Conservation (phyloP, 1,140 invertebrate genomes). For the Rhopalosiphum padi region DNA sequence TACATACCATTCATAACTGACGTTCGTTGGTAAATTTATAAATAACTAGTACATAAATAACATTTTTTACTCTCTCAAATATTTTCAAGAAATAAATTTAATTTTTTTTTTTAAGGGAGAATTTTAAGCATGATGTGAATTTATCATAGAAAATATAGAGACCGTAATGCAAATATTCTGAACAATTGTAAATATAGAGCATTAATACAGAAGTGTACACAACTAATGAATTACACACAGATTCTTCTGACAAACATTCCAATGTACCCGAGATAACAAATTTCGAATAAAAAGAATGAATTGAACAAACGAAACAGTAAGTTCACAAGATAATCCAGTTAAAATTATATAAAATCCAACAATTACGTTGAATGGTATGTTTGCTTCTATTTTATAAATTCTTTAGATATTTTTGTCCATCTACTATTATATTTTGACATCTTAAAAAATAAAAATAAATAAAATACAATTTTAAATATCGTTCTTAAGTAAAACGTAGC, state of each 20-base stretch:
- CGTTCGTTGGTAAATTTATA: not conserved
- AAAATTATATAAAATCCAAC: not conserved
- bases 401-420: not conserved
- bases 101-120: not conserved
- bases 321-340: not conserved
- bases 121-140: not conserved
- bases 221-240: not conserved
- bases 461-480: not conserved
- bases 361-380: not conserved
- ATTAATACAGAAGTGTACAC: not conserved
- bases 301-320: not conserved
- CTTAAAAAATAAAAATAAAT: not conserved
- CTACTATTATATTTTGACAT: not conserved
- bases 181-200: not conserved
- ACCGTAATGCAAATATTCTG: not conserved
- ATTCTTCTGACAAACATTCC: not conserved
- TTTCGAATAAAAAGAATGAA: not conserved
- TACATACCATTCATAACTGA: not conserved
- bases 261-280: not conserved
- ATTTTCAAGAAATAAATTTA: no score
- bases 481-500: not conserved
- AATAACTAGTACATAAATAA: not conserved
- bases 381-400: not conserved
- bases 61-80: no score
- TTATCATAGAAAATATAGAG: not conserved